A percentile compares a stretch with the other conserved stretches of the same genome.
Conservation (phyloP, 2,797 vertebrate genomes). For the Rhynchonycteris naso region DNA sequence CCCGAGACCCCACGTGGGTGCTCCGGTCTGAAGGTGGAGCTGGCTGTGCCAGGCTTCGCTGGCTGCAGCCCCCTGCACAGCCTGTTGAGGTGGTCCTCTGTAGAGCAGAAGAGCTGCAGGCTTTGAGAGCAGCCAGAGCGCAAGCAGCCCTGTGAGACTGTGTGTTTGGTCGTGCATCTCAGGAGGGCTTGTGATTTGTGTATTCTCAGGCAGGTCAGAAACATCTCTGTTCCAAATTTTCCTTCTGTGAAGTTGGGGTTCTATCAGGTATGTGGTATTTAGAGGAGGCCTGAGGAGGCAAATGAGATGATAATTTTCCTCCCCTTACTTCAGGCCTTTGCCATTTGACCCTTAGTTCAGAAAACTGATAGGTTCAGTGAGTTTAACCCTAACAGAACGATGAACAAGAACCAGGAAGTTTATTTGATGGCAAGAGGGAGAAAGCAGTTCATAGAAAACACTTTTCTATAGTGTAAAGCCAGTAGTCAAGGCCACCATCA, state of each 20-base stretch:
- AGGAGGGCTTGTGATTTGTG: background rate
- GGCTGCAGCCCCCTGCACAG: background rate
- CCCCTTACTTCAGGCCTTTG: background rate
- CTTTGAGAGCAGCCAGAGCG: background rate
- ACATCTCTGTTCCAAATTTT: background rate
- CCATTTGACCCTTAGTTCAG: background rate
- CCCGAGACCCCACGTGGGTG: accelerated
- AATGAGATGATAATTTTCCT: background rate
- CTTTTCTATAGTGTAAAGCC: too few relatives aligned
- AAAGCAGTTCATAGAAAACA: background rate
- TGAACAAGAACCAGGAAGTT: background rate
- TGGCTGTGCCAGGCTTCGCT: accelerated
- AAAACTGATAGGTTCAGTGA: background rate
- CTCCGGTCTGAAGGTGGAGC: background rate
- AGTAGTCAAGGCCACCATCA: too few relatives aligned
- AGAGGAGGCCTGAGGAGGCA: background rate
- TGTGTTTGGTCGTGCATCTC: background rate
- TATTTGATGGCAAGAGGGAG: background rate
- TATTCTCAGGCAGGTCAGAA: background rate
- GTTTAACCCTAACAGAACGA: background rate
- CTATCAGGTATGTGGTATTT: background rate
- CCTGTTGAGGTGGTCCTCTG: background rate
- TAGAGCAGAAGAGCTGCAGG: background rate
- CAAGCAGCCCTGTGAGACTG: background rate
- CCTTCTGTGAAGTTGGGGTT: background rate